These are phyloP conservation scores for Teleogryllus occipitalis DNA, from an alignment of 1,140 invertebrate species.

Conservation along the genomic window DNA sequence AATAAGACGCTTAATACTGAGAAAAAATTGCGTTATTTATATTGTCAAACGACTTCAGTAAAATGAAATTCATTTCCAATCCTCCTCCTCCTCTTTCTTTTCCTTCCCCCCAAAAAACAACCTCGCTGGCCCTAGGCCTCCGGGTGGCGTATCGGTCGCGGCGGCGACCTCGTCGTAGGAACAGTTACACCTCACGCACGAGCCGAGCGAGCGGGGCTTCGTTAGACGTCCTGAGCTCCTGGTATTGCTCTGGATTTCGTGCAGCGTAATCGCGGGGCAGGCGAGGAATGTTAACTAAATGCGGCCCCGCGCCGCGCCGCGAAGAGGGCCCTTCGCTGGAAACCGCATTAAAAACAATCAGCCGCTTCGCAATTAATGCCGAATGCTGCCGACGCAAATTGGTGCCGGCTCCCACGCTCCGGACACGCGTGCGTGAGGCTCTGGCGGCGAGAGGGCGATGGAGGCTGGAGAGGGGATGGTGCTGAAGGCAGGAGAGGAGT, in stretches of 20 bases:
- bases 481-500: neutral
- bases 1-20: no score
- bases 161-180: no score
- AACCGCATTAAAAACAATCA: neutral
- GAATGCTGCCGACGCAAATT: neutral
- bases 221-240: neutral
- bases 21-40: no score
- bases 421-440: neutral
- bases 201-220: neutral
- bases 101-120: no score
- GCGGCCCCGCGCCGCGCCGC: no score
- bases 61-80: no score
- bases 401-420: neutral
- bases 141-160: no score
- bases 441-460: no score
- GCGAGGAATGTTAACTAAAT: slow-evolving; percentile 4
- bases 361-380: neutral
- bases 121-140: no score
- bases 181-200: no score
- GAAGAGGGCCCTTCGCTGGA: neutral
- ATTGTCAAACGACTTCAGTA: no score
- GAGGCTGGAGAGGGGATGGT: neutral
- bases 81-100: no score
- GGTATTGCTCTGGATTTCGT: slow-evolving; percentile 3
- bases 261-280: neutral